A percentile compares a stretch with the other conserved stretches of the same genome.
Evolutionary conservation across 2,888 invertebrate genomes (phyloP).

Genomic region (Glyphotaelius pellucidus): DNA sequence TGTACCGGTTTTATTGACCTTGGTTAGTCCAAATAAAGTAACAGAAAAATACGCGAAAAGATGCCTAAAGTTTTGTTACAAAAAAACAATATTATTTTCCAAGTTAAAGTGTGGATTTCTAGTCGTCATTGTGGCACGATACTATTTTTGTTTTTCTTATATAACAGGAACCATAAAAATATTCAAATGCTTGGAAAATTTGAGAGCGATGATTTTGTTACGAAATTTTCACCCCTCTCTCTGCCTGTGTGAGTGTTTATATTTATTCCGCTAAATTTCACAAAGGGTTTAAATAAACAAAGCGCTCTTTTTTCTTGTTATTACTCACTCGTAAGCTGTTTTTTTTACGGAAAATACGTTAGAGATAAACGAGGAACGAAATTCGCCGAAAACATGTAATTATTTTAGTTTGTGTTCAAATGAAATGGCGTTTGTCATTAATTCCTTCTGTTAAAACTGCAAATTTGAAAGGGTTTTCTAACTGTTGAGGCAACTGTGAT

Average conservation of each 20-base stretch:
- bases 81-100: background rate
- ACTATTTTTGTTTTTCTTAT: background rate
- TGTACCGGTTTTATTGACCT: background rate
- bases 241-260: background rate
- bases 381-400: background rate
- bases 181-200: background rate
- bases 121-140: background rate
- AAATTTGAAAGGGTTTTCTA: no score
- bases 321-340: constrained; percentile 20
- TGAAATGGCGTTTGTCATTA: no score
- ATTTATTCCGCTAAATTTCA: constrained; percentile 43
- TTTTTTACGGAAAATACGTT: background rate
- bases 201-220: background rate
- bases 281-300: constrained; percentile 47
- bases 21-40: background rate
- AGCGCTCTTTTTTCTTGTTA: background rate
- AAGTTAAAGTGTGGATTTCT: background rate
- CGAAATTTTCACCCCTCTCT: background rate
- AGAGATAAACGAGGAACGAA: background rate
- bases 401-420: background rate
- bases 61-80: background rate
- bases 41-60: background rate
- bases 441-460: no score
- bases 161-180: background rate
- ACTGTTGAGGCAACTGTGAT: no score